These are phyloP conservation scores for Pentalonia nigronervosa DNA, from an alignment of 1,140 invertebrate genomes.

Conservation along the genomic window DNA sequence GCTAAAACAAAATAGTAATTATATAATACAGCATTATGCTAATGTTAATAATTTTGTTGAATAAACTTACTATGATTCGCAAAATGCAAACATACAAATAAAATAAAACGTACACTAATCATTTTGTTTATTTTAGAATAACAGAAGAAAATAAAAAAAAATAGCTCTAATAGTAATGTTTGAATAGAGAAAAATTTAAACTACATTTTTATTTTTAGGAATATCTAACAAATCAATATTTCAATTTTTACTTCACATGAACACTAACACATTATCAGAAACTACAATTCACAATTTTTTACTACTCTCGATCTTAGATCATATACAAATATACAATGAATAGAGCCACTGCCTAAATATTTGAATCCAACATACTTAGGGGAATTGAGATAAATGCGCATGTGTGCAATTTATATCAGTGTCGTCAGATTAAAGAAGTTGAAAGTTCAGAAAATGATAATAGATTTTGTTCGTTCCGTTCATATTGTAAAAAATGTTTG, in stretches of 20 bases:
- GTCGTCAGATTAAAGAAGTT: too few relatives aligned
- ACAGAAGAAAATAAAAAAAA: not conserved
- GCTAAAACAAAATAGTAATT: not conserved
- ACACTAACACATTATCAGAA: not conserved
- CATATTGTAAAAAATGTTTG: too few relatives aligned
- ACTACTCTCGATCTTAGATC: not conserved
- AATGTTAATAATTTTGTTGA: not conserved
- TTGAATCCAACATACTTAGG: too few relatives aligned
- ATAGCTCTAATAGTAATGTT: not conserved
- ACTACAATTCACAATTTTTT: not conserved
- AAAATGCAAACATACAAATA: constrained; percentile 22
- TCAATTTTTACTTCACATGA: not conserved
- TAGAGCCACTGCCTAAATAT: too few relatives aligned
- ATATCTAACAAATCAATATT: not conserved
- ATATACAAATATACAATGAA: too few relatives aligned
- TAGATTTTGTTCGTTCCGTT: too few relatives aligned
- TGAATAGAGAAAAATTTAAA: not conserved
- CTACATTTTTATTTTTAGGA: not conserved
- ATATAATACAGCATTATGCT: not conserved
- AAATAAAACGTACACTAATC: not conserved
- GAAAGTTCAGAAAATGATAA: too few relatives aligned
- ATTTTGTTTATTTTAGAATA: not conserved
- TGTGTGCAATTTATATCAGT: too few relatives aligned
- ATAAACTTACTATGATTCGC: not conserved
- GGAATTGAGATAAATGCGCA: too few relatives aligned